Evolutionary conservation across 2,113 vertebrate genomes (phyloP), one percentile per base, ranked within the genome.

Genomic region (Dendropsophus ebraccatus): DNA sequence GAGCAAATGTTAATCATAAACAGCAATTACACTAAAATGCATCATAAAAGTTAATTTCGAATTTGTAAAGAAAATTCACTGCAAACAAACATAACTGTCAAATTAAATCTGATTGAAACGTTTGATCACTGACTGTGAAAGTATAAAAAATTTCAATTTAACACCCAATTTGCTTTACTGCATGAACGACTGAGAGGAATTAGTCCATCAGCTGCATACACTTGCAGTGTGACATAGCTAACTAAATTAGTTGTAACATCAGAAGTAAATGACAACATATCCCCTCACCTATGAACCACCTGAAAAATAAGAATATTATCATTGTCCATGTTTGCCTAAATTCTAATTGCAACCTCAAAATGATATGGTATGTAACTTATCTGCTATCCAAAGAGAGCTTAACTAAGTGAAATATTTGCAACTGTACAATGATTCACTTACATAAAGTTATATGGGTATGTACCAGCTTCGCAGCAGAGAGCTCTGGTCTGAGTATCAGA

Each of bases 131-230:
- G 56, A 45, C 83, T 84, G 56, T 77, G 73, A 84, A 84, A 65
- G 73, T 65, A 84, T 84, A 84, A 84, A 84, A 84, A 84, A 72
- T 65, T 84, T 65, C 73, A 84, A 84, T 84, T 84, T 77, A 84
- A 84, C 83, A 77, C 83, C 83, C 83, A 76, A 84, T 84, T 84
- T 84, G 32, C 62, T 84, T 84, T 84, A 84, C 83, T 84, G 73
- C 83, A 84, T 62, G 58, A 75, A 67, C 77, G 69, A 74, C 52
- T 73, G 69, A 11, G 41, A 50, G 45, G 62, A 84, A 84, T 77
- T 84, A 77, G 69, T n/a, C 60, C 56, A 77, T 84, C 19, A 77
- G 73, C 58, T 77, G 73, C 83, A 37, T 77, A 65, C 58, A 77
- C 47, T 75, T 67, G 72, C n/a, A 13, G 21, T 37, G 21, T 67